Conservation (phyloP, 2,888 invertebrate genomes). For the Tetanocera ferruginea region DNA sequence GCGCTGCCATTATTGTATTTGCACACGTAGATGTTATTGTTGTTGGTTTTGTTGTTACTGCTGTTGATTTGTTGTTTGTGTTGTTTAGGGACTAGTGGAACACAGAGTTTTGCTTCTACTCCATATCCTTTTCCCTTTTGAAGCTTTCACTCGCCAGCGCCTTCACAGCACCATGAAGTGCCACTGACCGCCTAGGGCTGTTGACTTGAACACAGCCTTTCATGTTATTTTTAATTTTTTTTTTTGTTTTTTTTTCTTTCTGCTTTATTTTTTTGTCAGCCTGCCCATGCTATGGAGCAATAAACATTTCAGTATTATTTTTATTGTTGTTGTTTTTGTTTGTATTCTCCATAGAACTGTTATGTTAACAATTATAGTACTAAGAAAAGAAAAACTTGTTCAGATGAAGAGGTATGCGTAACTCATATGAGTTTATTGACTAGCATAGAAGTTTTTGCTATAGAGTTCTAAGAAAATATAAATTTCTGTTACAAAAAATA, state of each 20-base stretch:
- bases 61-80: conserved; percentile 30
- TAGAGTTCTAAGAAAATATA: too few relatives aligned
- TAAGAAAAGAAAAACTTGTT: not conserved
- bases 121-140: not conserved
- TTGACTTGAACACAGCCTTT: conserved; percentile 18
- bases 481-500: too few relatives aligned
- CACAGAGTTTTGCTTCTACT: not conserved
- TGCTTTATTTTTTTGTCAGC: not conserved
- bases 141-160: not conserved
- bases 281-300: not conserved
- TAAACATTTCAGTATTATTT: not conserved
- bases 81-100: not conserved
- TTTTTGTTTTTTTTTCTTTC: not conserved
- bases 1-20: not conserved
- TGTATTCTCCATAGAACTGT: not conserved
- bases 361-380: not conserved
- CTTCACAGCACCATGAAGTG: conserved; percentile 1
- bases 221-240: not conserved
- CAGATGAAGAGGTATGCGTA: not conserved
- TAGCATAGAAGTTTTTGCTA: too few relatives aligned
- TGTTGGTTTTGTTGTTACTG: conserved; percentile 5
- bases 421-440: too few relatives aligned
- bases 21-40: not conserved
- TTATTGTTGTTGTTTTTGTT: conserved; percentile 6
- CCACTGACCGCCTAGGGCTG: conserved; percentile 34